A percentile compares a stretch with the other conserved stretches of the same genome.
Conservation (phyloP, 2,888 invertebrate species). For the Neoaliturus tenellus region DNA sequence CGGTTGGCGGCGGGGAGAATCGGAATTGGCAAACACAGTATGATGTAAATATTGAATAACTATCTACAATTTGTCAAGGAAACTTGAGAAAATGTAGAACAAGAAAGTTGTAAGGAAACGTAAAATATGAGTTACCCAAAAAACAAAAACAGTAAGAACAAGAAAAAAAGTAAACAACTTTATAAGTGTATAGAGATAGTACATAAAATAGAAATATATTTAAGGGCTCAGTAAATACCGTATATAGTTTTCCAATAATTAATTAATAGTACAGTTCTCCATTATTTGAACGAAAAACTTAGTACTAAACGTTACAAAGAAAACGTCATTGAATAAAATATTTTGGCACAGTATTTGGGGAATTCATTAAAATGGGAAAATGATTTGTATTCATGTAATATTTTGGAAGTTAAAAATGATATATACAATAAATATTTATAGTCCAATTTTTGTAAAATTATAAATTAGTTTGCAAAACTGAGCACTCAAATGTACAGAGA, state of each 20-base stretch:
- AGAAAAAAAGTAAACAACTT: background rate
- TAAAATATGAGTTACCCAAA: background rate
- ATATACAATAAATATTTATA: no score
- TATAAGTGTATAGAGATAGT: background rate
- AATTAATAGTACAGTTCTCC: no score
- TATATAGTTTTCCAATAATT: no score
- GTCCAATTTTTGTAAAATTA: no score
- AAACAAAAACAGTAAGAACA: background rate
- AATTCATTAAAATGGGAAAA: no score
- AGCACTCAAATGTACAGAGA: background rate
- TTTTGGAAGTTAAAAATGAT: no score
- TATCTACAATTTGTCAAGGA: constrained; percentile 24
- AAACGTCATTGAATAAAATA: no score
- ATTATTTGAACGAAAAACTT: no score
- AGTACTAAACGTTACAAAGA: no score
- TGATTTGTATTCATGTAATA: no score
- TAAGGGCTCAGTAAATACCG: background rate
- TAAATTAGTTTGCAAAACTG: background rate
- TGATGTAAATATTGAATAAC: constrained; percentile 27
- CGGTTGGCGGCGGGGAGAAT: background rate
- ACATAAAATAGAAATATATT: background rate
- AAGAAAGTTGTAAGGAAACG: background rate
- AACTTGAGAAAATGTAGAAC: constrained; percentile 5
- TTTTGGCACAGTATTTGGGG: no score
- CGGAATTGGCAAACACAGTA: constrained; percentile 9